A percentile compares a stretch with the other conserved stretches of the same genome.
These are phyloP conservation scores for Merops nubicus DNA, from an alignment of 2,113 vertebrate species.

Conservation along the genomic window DNA sequence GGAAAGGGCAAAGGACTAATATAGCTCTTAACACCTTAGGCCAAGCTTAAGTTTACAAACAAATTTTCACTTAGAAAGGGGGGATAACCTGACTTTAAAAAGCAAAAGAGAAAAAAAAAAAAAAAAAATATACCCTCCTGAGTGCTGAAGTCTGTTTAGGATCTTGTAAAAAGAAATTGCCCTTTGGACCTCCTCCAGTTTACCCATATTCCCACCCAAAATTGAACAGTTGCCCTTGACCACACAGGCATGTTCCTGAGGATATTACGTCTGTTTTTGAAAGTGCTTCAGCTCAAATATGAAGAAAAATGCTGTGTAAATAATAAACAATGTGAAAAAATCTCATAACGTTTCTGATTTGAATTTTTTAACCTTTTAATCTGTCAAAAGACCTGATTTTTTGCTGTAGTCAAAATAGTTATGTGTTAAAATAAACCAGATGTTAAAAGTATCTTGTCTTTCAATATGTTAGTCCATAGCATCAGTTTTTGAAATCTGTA, in stretches of 20 bases:
- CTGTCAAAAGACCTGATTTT: neutral
- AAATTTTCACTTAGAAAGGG: neutral
- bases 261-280: neutral
- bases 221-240: conserved; percentile 6
- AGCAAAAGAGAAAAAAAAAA: neutral
- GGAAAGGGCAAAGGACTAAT: no score
- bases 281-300: neutral
- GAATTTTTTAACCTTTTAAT: neutral
- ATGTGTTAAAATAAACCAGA: neutral
- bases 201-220: conserved; percentile 2
- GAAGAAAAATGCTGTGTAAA: neutral
- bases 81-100: neutral
- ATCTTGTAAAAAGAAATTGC: neutral
- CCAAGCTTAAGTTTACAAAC: neutral
- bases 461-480: neutral
- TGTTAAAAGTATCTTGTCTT: neutral
- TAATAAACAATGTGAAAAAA: neutral
- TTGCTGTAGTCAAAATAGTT: neutral
- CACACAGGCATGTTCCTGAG: neutral
- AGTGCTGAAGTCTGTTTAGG: neutral
- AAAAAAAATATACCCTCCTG: no score
- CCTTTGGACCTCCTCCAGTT: neutral
- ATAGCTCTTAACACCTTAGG: neutral
- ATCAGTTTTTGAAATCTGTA: neutral
- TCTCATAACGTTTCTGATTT: neutral